Conservation (phyloP, 1,140 invertebrate species). For the Campoletis sonorensis region DNA sequence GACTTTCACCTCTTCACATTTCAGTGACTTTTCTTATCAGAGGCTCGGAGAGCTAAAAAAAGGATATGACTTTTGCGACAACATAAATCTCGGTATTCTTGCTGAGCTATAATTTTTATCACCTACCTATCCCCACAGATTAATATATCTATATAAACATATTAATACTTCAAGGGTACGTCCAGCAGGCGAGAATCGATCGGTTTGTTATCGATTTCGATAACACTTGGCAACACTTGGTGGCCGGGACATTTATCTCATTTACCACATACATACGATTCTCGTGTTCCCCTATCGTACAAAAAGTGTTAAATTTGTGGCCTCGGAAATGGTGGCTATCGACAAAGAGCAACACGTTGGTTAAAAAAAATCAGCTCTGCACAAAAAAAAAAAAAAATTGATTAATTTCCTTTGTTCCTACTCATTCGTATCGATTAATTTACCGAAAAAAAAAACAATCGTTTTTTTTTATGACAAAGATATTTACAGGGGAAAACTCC, state of each 20-base stretch:
- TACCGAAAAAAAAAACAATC: no score
- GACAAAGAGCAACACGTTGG: slow-evolving; percentile 10
- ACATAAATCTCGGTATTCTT: background rate
- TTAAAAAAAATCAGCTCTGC: background rate
- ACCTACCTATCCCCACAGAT: background rate
- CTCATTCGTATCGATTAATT: no score
- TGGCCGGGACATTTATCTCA: background rate
- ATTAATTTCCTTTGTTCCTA: no score
- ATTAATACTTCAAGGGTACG: background rate
- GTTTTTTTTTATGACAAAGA: no score
- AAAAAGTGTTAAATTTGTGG: slow-evolving; percentile 5
- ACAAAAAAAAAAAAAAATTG: no score
- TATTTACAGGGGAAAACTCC: no score
- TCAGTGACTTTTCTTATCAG: background rate
- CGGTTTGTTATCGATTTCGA: slow-evolving; percentile 17
- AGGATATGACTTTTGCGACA: background rate
- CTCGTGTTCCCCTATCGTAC: background rate
- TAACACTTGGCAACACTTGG: slow-evolving; percentile 16
- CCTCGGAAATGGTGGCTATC: background rate
- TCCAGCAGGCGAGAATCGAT: background rate
- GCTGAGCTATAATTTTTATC: slow-evolving; percentile 12
- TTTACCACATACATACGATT: background rate
- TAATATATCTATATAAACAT: background rate
- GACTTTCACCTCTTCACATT: background rate
- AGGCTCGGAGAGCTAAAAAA: background rate